These are phyloP conservation scores for Folsomia candida DNA, from an alignment of 2,888 invertebrate species.

Conservation along the genomic window DNA sequence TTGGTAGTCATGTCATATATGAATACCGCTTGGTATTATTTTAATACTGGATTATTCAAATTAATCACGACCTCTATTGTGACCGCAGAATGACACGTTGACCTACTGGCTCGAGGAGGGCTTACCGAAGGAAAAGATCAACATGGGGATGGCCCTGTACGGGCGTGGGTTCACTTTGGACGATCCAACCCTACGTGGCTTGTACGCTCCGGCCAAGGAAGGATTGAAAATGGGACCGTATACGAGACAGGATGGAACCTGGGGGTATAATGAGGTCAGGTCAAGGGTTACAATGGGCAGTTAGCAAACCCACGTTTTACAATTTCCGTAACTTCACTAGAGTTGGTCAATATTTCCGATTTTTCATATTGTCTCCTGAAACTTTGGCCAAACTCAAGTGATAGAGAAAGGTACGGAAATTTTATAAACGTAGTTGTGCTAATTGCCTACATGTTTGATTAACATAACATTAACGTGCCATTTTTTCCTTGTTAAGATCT, in stretches of 20 bases:
- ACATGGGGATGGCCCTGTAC: slow-evolving; percentile 69
- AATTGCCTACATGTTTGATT: neutral
- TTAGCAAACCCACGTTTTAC: too few species aligned
- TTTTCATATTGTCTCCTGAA: too few species aligned
- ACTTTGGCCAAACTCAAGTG: too few species aligned
- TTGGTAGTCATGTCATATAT: neutral
- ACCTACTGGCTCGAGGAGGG: slow-evolving; percentile 61
- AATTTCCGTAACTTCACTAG: too few species aligned
- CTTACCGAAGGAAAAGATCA: slow-evolving; percentile 63
- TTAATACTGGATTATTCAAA: neutral
- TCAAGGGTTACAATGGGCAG: neutral
- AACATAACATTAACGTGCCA: too few species aligned
- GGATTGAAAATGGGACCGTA: slow-evolving; percentile 54
- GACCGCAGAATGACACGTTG: slow-evolving; percentile 58
- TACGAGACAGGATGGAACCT: slow-evolving; percentile 53
- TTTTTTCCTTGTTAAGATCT: slow-evolving; percentile 51
- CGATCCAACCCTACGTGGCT: slow-evolving; percentile 54
- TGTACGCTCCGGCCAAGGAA: slow-evolving; percentile 61
- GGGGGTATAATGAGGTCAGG: slow-evolving; percentile 54
- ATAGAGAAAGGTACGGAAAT: too few species aligned
- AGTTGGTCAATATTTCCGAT: too few species aligned
- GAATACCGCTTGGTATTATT: neutral
- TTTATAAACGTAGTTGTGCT: too few species aligned
- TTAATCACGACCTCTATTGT: slow-evolving; percentile 16
- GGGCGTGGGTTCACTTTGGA: slow-evolving; percentile 67